Conservation (phyloP, 2,888 invertebrate species). For the Cylloceria caligata region DNA sequence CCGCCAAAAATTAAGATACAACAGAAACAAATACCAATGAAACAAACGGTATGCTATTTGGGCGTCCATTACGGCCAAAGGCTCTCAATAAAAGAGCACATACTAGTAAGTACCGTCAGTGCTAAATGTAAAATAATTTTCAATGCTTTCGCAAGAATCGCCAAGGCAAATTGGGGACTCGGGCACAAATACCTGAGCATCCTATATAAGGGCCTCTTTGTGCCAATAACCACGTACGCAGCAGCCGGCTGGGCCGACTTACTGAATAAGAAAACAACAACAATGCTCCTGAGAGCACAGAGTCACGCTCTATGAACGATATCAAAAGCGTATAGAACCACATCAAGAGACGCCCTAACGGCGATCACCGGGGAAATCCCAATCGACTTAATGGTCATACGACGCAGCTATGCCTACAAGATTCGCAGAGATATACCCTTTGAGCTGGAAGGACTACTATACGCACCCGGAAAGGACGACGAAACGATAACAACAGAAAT, state of each 20-base stretch:
- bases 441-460: neutral
- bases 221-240: conserved; percentile 54
- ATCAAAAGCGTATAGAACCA: neutral
- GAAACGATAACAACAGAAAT: neutral
- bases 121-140: conserved; percentile 1
- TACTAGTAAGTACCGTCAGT: neutral
- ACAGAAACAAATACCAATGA: neutral
- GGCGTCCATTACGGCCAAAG: conserved; percentile 40
- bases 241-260: conserved; percentile 50
- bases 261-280: neutral
- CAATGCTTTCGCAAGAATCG: conserved; percentile 15
- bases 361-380: neutral
- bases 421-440: neutral
- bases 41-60: conserved; percentile 11
- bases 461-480: neutral
- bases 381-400: neutral
- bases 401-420: neutral
- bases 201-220: conserved; percentile 50
- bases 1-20: conserved; percentile 10
- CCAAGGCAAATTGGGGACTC: conserved; percentile 56
- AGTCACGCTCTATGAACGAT: neutral
- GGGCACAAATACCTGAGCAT: conserved; percentile 27
- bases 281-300: neutral
- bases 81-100: conserved; percentile 24
- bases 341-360: neutral